These are phyloP conservation scores for Tortrix viridana DNA, from an alignment of 2,888 invertebrate genomes.

Conservation along the genomic window DNA sequence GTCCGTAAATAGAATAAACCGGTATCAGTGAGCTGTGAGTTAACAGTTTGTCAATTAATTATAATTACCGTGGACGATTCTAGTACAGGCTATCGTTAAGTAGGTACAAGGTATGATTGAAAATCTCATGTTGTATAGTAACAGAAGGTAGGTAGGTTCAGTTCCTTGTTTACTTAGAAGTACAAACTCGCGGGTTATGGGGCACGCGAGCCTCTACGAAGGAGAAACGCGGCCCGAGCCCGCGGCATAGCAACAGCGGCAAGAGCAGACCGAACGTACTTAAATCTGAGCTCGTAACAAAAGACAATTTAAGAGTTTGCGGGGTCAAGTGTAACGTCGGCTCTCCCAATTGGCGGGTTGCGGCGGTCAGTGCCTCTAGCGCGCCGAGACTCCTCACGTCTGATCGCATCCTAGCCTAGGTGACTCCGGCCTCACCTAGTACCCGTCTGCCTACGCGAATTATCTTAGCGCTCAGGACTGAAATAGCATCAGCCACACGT, in stretches of 20 bases:
- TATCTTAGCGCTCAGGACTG: constrained; percentile 9
- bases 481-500: constrained; percentile 30
- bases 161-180: constrained; percentile 25
- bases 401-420: constrained; percentile 34
- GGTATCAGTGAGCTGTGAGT: constrained; percentile 20
- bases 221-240: constrained; percentile 31
- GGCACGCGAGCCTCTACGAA: constrained; percentile 14
- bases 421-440: constrained; percentile 25
- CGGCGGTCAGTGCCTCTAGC: constrained; percentile 73
- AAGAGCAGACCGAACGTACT: constrained; percentile 57
- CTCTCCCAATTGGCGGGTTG: constrained; percentile 72
- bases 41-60: constrained; percentile 24
- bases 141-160: not conserved
- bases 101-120: not conserved
- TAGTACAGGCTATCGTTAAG: not conserved
- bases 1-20: constrained; percentile 27
- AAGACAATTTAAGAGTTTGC: constrained; percentile 72
- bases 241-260: constrained; percentile 56
- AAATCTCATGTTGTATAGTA: constrained; percentile 16
- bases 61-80: constrained; percentile 9
- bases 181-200: constrained; percentile 2
- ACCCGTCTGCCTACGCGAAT: constrained; percentile 27
- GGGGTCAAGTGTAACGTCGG: constrained; percentile 77
- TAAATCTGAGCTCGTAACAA: constrained; percentile 54
- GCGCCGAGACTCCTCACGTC: constrained; percentile 52